These are phyloP conservation scores for Trogon melanurus DNA, from an alignment of 2,113 vertebrate genomes.

Conservation along the genomic window DNA sequence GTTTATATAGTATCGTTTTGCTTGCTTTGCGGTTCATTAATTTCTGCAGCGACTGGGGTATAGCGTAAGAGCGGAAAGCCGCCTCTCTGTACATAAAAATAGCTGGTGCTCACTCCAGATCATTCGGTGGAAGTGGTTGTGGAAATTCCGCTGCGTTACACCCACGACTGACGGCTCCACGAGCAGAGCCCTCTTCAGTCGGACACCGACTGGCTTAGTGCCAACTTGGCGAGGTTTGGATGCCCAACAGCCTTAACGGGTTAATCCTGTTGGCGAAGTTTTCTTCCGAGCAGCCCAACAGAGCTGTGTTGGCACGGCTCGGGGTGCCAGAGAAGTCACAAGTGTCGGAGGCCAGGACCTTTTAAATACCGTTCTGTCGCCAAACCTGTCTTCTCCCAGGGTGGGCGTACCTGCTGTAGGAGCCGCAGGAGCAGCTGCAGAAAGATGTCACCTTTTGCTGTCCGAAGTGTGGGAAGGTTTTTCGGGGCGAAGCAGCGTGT, in stretches of 20 bases:
- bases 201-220: background rate
- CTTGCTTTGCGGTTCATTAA: slow-evolving; percentile 10
- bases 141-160: background rate
- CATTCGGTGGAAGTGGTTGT: background rate
- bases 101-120: background rate
- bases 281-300: background rate
- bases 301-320: background rate
- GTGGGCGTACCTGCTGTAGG: background rate
- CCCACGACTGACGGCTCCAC: background rate
- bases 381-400: background rate
- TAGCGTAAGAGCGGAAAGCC: background rate
- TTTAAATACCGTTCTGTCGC: background rate
- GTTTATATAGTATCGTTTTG: slow-evolving; percentile 14
- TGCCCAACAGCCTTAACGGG: background rate
- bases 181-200: background rate
- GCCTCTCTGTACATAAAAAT: background rate
- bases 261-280: background rate
- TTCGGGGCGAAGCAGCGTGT: accelerated
- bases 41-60: background rate
- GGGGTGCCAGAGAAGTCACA: background rate
- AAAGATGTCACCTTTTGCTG: background rate
- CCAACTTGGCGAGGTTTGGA: background rate
- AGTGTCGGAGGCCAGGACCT: background rate
- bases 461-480: background rate
- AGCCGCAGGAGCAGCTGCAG: background rate